Base-by-base conservation (phyloP, 2,113 vertebrate species). In the Eptesicus fuscus region DNA sequence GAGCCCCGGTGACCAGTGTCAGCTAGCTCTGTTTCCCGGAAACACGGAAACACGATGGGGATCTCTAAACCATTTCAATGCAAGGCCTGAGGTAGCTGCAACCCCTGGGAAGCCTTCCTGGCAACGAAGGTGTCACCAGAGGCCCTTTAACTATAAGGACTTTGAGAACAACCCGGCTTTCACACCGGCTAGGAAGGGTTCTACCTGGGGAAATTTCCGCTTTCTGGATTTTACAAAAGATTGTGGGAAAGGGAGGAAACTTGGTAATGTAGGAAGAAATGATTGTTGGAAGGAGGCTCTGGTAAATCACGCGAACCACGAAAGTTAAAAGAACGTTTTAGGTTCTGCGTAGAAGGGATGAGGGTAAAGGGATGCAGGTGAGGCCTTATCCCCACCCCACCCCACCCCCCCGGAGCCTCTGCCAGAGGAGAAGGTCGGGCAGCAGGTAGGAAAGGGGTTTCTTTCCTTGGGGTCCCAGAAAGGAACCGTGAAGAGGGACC, bases 11-110 rank as follows among this genome's bases (percentile, higher is more conserved):
- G 44, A 11, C 73, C 83, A 47, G 23, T 88, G 93, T 74, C 69
- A 79, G 63, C 86, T 22, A n/a, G 70, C 84, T 65, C 69, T 80
- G 32, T 67, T 85, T 93, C 77, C 77, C 90, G 96, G 95, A 97
- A 88, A 61, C 32, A 11, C 90, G 96, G 95, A 97, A 88, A 61
- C 32, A 11, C 8, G 30, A 25, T 20, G 51, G n/a, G 35, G 47
- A 56, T 65, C 56, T 10, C 71, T 59, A 44, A 74, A 67, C 49
- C 61, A 56, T 32, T 78, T 92, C 78, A 61, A 14, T 22, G 42
- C 30, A 51, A 35, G 32, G 47, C 56, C 69, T 74, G 44, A 76
- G 86, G 78, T 30, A 89, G 69, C 51, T 86, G 16, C 61, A 51
- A 35, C 69, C 74, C 73, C 63, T 56, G 56, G 44, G 44, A 74